Evolutionary conservation across 2,113 vertebrate genomes (phyloP).

Genomic region (Sinocyclocheilus rhinocerous): DNA sequence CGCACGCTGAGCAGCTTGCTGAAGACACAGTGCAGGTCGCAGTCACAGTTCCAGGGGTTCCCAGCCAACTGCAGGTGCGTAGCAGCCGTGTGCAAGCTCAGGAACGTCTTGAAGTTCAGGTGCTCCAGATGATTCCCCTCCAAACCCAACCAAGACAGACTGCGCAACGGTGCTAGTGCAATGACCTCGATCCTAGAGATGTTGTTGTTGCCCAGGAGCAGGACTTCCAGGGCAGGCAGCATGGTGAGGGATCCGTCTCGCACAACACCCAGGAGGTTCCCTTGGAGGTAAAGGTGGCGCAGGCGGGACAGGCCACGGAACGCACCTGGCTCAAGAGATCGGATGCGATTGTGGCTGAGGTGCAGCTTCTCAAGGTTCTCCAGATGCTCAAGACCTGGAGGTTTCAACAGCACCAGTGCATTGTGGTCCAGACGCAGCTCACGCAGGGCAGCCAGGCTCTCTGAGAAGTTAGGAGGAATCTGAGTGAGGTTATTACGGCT

Average conservation of each 20-base stretch:
- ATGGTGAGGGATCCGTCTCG: constrained; percentile 69
- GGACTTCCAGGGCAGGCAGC: constrained; percentile 75
- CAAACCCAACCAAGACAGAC: constrained; percentile 68
- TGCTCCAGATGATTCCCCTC: constrained; percentile 71
- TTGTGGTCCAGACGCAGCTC: constrained; percentile 73
- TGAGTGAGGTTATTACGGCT: constrained; percentile 67
- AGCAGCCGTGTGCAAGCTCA: constrained; percentile 69
- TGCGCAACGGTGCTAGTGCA: constrained; percentile 70
- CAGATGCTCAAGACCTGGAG: constrained; percentile 62
- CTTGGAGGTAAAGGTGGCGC: constrained; percentile 72
- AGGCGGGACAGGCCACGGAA: constrained; percentile 77
- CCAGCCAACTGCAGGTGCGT: constrained; percentile 74
- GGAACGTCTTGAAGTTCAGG: constrained; percentile 76
- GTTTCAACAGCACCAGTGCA: constrained; percentile 55
- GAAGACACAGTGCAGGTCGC: constrained; percentile 75
- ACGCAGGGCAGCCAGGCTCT: constrained; percentile 67
- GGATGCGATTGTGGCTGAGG: constrained; percentile 64
- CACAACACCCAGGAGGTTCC: constrained; percentile 65
- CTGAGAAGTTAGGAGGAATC: constrained; percentile 71
- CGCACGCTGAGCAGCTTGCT: constrained; percentile 76
- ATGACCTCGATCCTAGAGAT: constrained; percentile 71
- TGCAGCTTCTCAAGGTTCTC: constrained; percentile 70
- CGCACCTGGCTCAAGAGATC: constrained; percentile 54
- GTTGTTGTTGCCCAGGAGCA: constrained; percentile 74
- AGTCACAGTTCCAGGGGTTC: constrained; percentile 78